phyloP scores from a whole-genome alignment of 1,140 invertebrate species.

The Zaprionus vittiger region DNA sequence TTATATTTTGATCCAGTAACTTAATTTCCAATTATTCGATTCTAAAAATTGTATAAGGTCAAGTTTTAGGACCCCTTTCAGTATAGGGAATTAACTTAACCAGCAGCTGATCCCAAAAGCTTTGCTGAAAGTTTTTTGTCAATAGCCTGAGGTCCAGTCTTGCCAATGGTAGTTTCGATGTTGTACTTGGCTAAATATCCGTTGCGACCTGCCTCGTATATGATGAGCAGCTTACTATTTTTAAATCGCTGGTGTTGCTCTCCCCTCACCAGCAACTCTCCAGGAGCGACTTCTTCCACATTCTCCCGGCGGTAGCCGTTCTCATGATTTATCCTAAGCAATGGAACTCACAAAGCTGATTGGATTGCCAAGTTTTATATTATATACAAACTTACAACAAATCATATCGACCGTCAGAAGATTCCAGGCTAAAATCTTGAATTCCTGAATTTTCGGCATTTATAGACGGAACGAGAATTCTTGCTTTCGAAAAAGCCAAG shows the following conservation, averaged over 20 bases:
- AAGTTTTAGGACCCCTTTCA: background rate
- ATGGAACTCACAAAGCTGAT: background rate
- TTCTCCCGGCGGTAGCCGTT: conserved; percentile 39
- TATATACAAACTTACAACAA: background rate
- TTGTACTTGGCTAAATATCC: conserved; percentile 50
- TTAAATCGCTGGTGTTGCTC: conserved; percentile 23
- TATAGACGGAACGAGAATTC: background rate
- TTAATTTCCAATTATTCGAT: too few species aligned
- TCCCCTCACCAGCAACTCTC: conserved; percentile 35
- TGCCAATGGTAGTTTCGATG: background rate
- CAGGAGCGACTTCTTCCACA: conserved; percentile 40
- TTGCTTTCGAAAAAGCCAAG: background rate
- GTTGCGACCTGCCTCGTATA: conserved; percentile 48
- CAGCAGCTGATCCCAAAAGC: background rate
- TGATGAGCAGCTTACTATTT: conserved; percentile 18
- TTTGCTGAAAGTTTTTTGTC: background rate
- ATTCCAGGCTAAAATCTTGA: background rate
- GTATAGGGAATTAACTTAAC: background rate
- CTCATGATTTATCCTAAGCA: conserved; percentile 25
- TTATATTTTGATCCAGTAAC: too few species aligned
- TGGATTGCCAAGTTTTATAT: background rate
- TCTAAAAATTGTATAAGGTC: too few species aligned
- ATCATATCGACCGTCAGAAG: background rate
- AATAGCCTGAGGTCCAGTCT: background rate
- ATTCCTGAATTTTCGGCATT: background rate